Base-by-base conservation (phyloP, 2,113 vertebrate genomes). In the Callospermophilus lateralis region DNA sequence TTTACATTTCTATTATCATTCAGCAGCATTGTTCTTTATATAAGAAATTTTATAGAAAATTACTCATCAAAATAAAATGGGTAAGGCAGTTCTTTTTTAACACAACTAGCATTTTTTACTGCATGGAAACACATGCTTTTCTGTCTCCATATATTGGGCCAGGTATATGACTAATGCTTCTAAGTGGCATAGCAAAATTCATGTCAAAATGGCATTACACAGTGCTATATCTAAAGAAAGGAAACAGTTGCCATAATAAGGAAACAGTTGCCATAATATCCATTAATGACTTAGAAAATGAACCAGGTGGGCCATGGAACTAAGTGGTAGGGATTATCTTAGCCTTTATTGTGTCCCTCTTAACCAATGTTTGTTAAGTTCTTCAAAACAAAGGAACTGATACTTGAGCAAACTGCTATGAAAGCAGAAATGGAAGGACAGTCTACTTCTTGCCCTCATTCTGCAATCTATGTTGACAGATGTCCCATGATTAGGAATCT, bases 231-330 rank as follows among this genome's bases (percentile, higher is more conserved):
- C 4, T 74, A 28, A 90, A 90, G 37, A 63, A 77, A 77, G 28
- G 51, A 42, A 85, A 76, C 48, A 28, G 70, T 16, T 48, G 5
- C 15, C 15, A 89, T 90, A 85, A 55, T 0, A 81, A 86, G 68
- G n/a, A n/a, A n/a, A n/a, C n/a, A n/a, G n/a, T n/a, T n/a, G n/a
- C n/a, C n/a, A n/a, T n/a, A n/a, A n/a, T n/a, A n/a, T n/a, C 39
- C 34, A 88, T n/a, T 72, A 88, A 63, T 61, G 58, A 84, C 63
- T 94, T 89, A 89, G 45, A 84, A 93, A 89, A 42, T 37, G 4
- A 85, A 78, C 24, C 39, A 93, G 61, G 26, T 88, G 37, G 65
- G 84, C 20, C 26, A 65, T 26, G 55, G 58, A 77, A 2, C 13
- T 39, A 96, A 97, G 53, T 8, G 22, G 51, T 34, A 76, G 26